These are phyloP conservation scores for Latheticus oryzae DNA, from an alignment of 2,888 invertebrate genomes.

Conservation along the genomic window DNA sequence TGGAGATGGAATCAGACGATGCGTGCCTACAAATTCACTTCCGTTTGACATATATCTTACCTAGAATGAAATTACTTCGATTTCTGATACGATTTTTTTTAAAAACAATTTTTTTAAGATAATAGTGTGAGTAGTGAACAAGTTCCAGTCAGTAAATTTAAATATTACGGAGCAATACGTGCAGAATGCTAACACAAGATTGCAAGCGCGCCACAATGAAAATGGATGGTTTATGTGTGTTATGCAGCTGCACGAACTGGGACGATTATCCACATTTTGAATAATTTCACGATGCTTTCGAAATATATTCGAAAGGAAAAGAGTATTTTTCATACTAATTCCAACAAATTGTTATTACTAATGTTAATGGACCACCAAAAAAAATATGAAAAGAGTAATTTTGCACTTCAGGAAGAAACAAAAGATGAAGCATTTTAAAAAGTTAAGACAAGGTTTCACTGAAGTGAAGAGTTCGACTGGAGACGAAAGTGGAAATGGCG, in stretches of 20 bases:
- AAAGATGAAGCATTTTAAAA: no score
- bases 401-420: no score
- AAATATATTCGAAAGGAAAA: conserved; percentile 18
- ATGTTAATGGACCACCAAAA: no score
- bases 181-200: conserved; percentile 32
- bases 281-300: conserved; percentile 14
- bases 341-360: no score
- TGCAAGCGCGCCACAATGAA: conserved; percentile 27
- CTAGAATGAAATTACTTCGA: conserved; percentile 18
- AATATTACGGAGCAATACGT: conserved; percentile 23
- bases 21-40: conserved; percentile 52
- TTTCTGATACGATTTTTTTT: background rate
- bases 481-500: no score
- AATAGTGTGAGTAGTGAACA: no score
- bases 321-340: no score
- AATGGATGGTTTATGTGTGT: conserved; percentile 28
- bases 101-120: background rate
- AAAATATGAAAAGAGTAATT: no score
- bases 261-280: conserved; percentile 25
- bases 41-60: conserved; percentile 50
- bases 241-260: conserved; percentile 26
- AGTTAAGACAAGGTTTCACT: no score
- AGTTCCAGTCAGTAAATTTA: conserved; percentile 21
- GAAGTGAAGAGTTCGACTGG: no score
- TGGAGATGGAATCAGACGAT: conserved; percentile 50